Evolutionary conservation across 2,888 invertebrate species (phyloP), one percentile per base, ranked within the genome.

Genomic region (Norana najaformis): DNA sequence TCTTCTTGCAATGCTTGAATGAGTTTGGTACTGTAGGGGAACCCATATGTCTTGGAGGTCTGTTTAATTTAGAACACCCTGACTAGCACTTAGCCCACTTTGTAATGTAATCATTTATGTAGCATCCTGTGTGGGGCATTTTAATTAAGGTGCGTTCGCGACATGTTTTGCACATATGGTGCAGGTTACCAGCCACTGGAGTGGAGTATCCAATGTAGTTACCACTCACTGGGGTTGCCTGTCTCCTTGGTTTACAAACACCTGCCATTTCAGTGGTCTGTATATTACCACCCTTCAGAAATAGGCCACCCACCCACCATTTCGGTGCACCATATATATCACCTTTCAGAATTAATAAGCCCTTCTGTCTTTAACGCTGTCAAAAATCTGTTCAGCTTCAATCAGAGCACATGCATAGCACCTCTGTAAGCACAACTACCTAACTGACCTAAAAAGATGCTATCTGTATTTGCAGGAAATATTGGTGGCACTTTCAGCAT

Each of bases 401-500:
- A 11, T 47, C 47, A 47, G 47, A 1, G 20, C 23, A 23, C 47
- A 47, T 41, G 41, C 18, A 4, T 41, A 41, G 41, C 13, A 13
- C 41, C 41, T 41, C 41, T 18, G 13, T 13, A n/a, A n/a, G n/a
- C n/a, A n/a, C 18, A 1, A 16, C 18, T 23, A 23, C 23, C 47
- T 47, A 23, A 47, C 4, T 41, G 41, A 47, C 4, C 47, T 47
- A 47, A 47, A 20, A 47, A 23, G 0, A 11, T 47, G 13, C 23
- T 1, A 23, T 23, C n/a, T 69, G 69, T 69, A 69, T 69, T 94
- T 94, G 82, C 94, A 96, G 97, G 97, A 0, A 98, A 98, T 95
- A 97, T 98, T 89, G 98, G 97, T 88, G 97, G 97, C 93, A 96
- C 97, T 89, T 98, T 98, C 95, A 95, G 96, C 69, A 97, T 98